Evolutionary conservation across 2,113 vertebrate species (phyloP).

Genomic region (Elephas maximus): DNA sequence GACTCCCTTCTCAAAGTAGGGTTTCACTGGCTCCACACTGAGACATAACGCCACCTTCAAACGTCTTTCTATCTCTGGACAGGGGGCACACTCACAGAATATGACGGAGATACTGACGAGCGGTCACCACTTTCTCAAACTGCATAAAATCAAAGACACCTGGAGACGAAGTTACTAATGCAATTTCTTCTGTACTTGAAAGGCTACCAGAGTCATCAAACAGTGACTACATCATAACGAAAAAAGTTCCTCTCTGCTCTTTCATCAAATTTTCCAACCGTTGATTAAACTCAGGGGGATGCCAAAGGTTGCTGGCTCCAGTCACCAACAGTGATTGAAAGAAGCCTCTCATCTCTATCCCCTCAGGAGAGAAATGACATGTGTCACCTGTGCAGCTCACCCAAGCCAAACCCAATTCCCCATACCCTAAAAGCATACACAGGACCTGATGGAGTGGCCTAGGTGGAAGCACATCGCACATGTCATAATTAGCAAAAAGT

Average conservation of each 20-base stretch:
- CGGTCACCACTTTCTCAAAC: neutral
- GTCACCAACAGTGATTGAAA: neutral
- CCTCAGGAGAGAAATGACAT: neutral
- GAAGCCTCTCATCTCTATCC: neutral
- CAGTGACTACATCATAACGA: neutral
- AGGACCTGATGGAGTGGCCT: neutral
- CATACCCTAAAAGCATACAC: neutral
- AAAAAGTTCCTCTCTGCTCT: neutral
- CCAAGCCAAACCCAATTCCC: neutral
- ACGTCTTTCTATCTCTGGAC: neutral
- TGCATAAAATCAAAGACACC: constrained; percentile 36
- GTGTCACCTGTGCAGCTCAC: neutral
- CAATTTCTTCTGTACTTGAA: constrained; percentile 22
- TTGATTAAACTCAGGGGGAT: neutral
- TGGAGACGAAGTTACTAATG: neutral
- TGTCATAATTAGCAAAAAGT: neutral
- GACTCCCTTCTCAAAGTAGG: neutral
- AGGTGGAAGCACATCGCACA: neutral
- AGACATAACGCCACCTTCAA: neutral
- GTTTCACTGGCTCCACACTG: neutral
- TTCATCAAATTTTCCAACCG: constrained; percentile 30
- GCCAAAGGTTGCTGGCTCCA: neutral
- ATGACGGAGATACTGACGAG: neutral
- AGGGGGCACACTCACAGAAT: neutral
- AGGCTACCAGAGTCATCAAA: constrained; percentile 32